Conservation (phyloP, 2,113 vertebrate genomes). For the Serinus canaria region DNA sequence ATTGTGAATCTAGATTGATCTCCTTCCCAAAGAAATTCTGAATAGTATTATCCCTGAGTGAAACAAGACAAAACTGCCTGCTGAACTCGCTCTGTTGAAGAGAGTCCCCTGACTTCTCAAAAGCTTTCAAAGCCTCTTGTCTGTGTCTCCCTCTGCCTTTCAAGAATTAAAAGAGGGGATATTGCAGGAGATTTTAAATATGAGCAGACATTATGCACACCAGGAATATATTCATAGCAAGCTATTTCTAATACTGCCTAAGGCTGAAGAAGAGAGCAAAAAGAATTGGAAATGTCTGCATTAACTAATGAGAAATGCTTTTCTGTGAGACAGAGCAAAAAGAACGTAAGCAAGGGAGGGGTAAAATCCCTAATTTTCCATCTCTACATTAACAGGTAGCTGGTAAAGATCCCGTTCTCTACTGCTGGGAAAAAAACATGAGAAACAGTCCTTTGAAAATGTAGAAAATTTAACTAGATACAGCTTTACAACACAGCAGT, state of each 20-base stretch:
- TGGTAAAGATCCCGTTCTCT: neutral
- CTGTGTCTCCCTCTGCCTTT: neutral
- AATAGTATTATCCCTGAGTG: neutral
- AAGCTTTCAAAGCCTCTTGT: neutral
- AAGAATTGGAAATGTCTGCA: slow-evolving; percentile 55
- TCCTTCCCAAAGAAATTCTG: neutral
- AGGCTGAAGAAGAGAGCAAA: slow-evolving; percentile 46
- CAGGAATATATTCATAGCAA: slow-evolving; percentile 23
- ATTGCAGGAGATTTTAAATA: slow-evolving; percentile 19
- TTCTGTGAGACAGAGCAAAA: slow-evolving; percentile 3
- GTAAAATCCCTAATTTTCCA: neutral
- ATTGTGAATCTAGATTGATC: neutral
- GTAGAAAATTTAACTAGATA: neutral
- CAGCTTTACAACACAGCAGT: neutral
- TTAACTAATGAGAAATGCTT: slow-evolving; percentile 31
- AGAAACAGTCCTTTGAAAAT: neutral
- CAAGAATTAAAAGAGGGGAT: neutral
- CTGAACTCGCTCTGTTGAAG: neutral
- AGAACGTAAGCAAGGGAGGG: neutral
- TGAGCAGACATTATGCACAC: slow-evolving; percentile 25
- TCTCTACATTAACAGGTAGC: neutral
- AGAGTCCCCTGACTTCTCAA: neutral
- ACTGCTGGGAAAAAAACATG: neutral
- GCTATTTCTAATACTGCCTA: slow-evolving; percentile 57
- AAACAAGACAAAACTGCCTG: neutral